phyloP scores from a whole-genome alignment of 2,113 vertebrate species.

The Alces alces region DNA sequence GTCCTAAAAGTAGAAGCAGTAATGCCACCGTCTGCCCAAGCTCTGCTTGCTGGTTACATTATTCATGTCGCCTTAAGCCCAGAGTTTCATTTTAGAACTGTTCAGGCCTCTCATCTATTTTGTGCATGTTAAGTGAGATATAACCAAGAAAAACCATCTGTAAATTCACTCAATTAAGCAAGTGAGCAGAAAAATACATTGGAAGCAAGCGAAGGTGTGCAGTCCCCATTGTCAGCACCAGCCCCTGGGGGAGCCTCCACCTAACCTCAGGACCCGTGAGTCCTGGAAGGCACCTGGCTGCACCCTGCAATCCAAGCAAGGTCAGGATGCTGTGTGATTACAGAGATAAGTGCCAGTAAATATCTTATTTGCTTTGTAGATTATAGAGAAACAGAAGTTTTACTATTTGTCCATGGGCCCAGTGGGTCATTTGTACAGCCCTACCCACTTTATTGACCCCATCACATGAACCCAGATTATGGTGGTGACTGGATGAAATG shows the following conservation, averaged over 20 bases:
- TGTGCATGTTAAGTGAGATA: background rate
- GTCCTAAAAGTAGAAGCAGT: background rate
- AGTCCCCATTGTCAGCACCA: no score
- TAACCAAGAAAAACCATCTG: background rate
- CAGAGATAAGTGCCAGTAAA: background rate
- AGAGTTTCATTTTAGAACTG: background rate
- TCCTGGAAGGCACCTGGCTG: accelerated
- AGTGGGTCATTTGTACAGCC: background rate
- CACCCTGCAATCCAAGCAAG: background rate
- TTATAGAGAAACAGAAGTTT: background rate
- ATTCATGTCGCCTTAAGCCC: background rate
- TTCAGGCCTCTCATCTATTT: background rate
- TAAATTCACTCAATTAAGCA: background rate
- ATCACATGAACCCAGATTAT: background rate
- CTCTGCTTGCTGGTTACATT: background rate
- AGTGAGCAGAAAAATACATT: background rate
- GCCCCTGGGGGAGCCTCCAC: background rate
- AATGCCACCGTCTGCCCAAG: background rate
- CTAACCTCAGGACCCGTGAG: background rate
- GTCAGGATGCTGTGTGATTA: background rate
- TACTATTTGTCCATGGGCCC: background rate
- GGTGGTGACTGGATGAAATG: background rate
- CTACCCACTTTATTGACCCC: background rate
- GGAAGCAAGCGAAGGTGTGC: background rate
- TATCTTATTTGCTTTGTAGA: background rate